phyloP scores from a whole-genome alignment of 1,140 invertebrate species.

The Megalopta genalis region DNA sequence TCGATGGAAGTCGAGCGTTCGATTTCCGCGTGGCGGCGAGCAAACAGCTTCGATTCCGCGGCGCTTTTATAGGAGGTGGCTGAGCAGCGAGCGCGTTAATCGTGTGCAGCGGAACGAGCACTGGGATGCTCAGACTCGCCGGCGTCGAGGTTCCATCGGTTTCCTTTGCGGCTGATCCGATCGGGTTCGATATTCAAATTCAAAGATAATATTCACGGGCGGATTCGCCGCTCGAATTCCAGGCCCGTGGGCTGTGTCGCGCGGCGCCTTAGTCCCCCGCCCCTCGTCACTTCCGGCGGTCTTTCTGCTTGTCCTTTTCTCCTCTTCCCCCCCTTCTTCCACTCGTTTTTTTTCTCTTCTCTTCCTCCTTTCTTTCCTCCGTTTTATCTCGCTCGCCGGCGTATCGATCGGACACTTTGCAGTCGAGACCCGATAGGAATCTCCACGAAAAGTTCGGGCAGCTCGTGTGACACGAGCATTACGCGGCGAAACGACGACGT shows the following conservation, averaged over 20 bases:
- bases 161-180: not conserved
- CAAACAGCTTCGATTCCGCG: too few relatives aligned
- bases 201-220: not conserved
- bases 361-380: slow-evolving; percentile 18
- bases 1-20: too few relatives aligned
- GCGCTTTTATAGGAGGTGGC: too few relatives aligned
- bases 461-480: slow-evolving; percentile 57
- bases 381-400: slow-evolving; percentile 38
- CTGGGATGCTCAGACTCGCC: not conserved
- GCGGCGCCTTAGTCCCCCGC: not conserved
- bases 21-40: too few relatives aligned
- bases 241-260: slow-evolving; percentile 3
- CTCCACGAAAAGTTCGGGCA: slow-evolving; percentile 44
- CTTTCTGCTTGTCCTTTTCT: slow-evolving; percentile 27
- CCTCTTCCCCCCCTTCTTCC: slow-evolving; percentile 31
- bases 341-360: slow-evolving; percentile 9
- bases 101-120: not conserved
- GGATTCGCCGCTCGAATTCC: slow-evolving; percentile 29
- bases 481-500: slow-evolving; percentile 47
- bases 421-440: slow-evolving; percentile 49
- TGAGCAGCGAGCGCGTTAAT: not conserved
- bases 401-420: slow-evolving; percentile 52
- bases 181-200: not conserved
- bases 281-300: slow-evolving; percentile 2
- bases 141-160: not conserved